Evolutionary conservation across 2,113 vertebrate genomes (phyloP), one percentile per base, ranked within the genome.

Genomic region (Gorsachius goisagi): DNA sequence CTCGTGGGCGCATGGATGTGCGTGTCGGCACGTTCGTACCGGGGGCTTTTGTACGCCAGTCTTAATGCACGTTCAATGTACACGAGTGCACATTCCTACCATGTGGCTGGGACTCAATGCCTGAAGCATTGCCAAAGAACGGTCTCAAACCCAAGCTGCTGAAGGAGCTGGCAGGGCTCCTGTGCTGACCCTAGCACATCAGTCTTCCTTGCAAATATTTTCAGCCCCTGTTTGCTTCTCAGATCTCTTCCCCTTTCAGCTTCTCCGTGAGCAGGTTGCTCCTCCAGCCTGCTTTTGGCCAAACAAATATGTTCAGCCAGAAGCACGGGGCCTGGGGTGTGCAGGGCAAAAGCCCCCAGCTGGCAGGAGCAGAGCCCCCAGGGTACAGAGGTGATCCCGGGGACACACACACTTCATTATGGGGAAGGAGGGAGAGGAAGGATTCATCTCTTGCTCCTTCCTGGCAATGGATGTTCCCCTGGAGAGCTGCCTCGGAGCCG

Each of bases 1-100:
- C 11, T 14, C 39, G 39, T 5, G 63, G 5, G 66, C 47, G 52
- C 2, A 4, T 3, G 44, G 74, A 15, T 0, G 50, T 11, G 74
- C 0, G 7, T 2, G 20, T 9, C 5, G 9, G 72, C 30, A 32
- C 0, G 0, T 12, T 52, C 17, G 1, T 5, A 0, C 47, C 9
- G 30, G 12, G 49, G 23, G 53, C 15, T 69, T 28, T 16, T 20
- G 6, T 7, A 1, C 1, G 19, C 1, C 49, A 59, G 11, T 6
- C 35, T n/a, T 15, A 8, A 22, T 3, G 53, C 32, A 5, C 27
- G 0, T 17, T 13, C 15, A 4, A 0, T 3, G 27, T 2, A 5
- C 11, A 0, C 0, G 3, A 45, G 78, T 4, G 4, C 15, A 1
- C 7, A 4, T 30, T 50, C 35, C 47, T 32, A 0, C 41, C 2